Conservation (phyloP, 2,797 vertebrate genomes). For the Odontamblyopus rebecca region DNA sequence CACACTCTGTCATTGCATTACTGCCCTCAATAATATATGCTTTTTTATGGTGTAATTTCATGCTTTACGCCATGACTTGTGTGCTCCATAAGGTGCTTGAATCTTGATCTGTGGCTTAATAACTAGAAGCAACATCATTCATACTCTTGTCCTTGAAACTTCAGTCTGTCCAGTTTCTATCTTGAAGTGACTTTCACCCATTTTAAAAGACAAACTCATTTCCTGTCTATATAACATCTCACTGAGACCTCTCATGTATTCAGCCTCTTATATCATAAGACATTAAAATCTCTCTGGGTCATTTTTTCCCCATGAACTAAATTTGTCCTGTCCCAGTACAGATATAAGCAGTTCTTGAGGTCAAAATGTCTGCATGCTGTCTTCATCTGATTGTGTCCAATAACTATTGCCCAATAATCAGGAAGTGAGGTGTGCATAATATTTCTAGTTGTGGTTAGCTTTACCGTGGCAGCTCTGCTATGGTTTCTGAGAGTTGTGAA, state of each 20-base stretch:
- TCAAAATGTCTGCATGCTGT: too few species aligned
- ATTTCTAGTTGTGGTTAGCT: too few species aligned
- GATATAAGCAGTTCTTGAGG: too few species aligned
- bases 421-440: too few species aligned
- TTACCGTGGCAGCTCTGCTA: too few species aligned
- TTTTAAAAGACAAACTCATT: constrained; percentile 2
- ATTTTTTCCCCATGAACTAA: too few species aligned
- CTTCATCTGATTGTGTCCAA: too few species aligned
- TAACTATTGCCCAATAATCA: too few species aligned
- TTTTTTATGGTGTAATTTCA: neutral
- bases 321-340: too few species aligned
- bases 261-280: neutral
- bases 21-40: too few species aligned
- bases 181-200: neutral
- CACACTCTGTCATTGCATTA: too few species aligned
- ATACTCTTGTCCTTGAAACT: neutral
- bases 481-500: too few species aligned
- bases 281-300: neutral
- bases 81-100: neutral
- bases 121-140: neutral
- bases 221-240: neutral
- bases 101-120: neutral
- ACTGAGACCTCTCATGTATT: neutral
- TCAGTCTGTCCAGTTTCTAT: neutral
- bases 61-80: neutral